These are phyloP conservation scores for Larimichthys polyactis DNA, from an alignment of 2,113 vertebrate species.

Conservation along the genomic window DNA sequence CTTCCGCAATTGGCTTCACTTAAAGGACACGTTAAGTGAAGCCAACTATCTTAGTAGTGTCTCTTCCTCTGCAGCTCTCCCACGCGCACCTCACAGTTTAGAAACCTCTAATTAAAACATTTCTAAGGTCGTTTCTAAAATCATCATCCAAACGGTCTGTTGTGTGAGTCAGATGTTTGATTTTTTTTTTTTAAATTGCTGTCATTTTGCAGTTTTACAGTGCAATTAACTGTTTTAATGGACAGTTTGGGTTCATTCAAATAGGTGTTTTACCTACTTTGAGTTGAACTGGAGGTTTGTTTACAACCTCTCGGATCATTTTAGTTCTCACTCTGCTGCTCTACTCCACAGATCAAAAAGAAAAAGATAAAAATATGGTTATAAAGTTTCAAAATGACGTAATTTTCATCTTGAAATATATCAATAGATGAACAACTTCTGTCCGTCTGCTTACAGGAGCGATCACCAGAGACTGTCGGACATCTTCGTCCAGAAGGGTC, in stretches of 20 bases:
- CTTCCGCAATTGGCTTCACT: no score
- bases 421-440: background rate
- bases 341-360: background rate
- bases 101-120: background rate
- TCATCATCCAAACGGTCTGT: background rate
- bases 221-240: background rate
- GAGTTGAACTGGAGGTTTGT: slow-evolving; percentile 12
- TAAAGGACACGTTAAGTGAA: no score
- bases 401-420: background rate
- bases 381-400: background rate
- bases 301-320: background rate
- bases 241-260: background rate
- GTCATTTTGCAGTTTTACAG: background rate
- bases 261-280: background rate
- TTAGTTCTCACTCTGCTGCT: background rate
- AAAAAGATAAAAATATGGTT: background rate
- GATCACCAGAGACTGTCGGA: slow-evolving; percentile 96
- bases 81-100: background rate
- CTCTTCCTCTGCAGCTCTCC: background rate
- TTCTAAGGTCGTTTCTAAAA: background rate
- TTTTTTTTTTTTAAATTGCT: slow-evolving; percentile 6
- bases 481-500: slow-evolving; percentile 98
- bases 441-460: slow-evolving; percentile 81
- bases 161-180: background rate
- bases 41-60: background rate